A percentile compares a stretch with the other conserved stretches of the same genome.
phyloP scores from a whole-genome alignment of 2,888 invertebrate genomes.

The Dastarcus helophoroides region DNA sequence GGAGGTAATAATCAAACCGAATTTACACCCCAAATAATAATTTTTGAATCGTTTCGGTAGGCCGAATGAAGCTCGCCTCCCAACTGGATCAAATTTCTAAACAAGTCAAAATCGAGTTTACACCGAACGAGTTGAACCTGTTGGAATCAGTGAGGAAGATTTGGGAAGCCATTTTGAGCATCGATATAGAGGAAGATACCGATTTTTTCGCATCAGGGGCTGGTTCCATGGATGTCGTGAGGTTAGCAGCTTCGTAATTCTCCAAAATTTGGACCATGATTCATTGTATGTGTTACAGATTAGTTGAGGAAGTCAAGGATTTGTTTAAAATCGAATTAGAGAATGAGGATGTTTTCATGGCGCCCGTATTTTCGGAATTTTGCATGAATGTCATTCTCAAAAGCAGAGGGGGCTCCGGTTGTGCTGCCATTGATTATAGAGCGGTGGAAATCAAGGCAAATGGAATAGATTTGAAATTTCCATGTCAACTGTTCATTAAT shows the following conservation, averaged over 20 bases:
- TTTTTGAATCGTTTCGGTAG: conserved; percentile 40
- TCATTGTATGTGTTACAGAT: conserved; percentile 32
- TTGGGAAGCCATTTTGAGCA: conserved; percentile 78
- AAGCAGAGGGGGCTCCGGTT: conserved; percentile 48
- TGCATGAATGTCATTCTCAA: conserved; percentile 53
- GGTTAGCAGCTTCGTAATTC: conserved; percentile 28
- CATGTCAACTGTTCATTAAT: conserved; percentile 83
- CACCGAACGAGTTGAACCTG: conserved; percentile 59
- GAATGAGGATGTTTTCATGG: conserved; percentile 89
- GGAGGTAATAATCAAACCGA: conserved; percentile 20
- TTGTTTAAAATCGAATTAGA: conserved; percentile 62
- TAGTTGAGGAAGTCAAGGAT: conserved; percentile 88
- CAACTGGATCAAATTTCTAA: conserved; percentile 60
- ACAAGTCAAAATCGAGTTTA: conserved; percentile 48
- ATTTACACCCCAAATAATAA: no score
- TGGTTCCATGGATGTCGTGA: conserved; percentile 96
- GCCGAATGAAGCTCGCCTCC: conserved; percentile 69
- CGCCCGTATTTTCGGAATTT: conserved; percentile 79
- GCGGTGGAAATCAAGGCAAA: conserved; percentile 69
- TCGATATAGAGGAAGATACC: conserved; percentile 61
- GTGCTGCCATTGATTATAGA: conserved; percentile 53
- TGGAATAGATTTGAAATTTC: conserved; percentile 73
- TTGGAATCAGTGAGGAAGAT: conserved; percentile 53
- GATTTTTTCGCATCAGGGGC: conserved; percentile 93
- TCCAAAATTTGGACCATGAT: background rate